Evolutionary conservation across 2,797 vertebrate species (phyloP).

Genomic region (Anas acuta): DNA sequence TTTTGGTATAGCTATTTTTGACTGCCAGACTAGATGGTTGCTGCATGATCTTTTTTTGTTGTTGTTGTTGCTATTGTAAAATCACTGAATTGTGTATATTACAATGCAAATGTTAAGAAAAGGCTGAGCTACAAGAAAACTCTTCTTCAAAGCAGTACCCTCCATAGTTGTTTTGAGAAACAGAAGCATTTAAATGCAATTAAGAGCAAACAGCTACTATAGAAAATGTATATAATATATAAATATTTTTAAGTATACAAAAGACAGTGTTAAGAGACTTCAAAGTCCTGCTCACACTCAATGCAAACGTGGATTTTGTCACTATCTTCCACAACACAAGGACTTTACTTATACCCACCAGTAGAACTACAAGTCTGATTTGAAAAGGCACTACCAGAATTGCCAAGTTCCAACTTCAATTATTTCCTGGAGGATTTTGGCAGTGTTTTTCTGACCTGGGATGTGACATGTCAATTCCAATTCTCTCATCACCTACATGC

Average conservation of each 20-base stretch:
- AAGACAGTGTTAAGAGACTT: background rate
- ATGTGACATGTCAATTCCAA: background rate
- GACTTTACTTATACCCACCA: background rate
- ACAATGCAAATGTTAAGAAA: background rate
- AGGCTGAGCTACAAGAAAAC: background rate
- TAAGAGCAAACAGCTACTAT: background rate
- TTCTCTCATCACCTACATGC: background rate
- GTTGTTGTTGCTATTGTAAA: background rate
- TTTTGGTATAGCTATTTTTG: background rate
- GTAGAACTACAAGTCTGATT: background rate
- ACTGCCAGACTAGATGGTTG: background rate
- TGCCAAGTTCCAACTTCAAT: background rate
- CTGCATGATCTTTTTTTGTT: background rate
- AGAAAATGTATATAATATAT: background rate
- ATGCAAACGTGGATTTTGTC: background rate
- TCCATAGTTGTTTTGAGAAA: background rate
- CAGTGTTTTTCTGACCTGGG: background rate
- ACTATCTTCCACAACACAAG: background rate
- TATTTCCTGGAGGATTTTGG: background rate
- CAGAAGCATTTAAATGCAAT: background rate
- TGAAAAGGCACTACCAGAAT: background rate
- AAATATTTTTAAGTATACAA: background rate
- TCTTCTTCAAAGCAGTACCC: background rate
- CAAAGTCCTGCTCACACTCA: background rate
- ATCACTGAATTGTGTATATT: background rate